Conservation (phyloP, 2,797 vertebrate genomes). For the Lacerta bilineata region DNA sequence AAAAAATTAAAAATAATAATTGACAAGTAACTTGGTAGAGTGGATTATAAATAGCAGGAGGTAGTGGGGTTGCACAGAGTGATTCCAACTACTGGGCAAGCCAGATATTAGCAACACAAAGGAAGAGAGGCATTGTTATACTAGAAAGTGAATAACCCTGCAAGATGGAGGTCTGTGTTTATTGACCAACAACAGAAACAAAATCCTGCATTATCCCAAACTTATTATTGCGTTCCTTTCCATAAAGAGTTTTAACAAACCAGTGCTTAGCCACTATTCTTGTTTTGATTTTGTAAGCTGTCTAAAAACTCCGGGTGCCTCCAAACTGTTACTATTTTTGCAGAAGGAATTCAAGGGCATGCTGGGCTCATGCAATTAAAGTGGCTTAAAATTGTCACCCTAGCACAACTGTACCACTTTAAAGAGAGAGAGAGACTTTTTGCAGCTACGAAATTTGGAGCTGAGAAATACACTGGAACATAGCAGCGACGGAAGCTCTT, state of each 20-base stretch:
- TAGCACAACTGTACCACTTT: no score
- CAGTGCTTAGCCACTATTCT: conserved; percentile 50
- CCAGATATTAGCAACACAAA: conserved; percentile 47
- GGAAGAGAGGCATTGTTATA: conserved; percentile 40
- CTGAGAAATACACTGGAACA: no score
- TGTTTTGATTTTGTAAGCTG: not conserved
- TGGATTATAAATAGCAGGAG: conserved; percentile 70
- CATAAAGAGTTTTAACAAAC: conserved; percentile 56
- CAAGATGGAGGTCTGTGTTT: conserved; percentile 45
- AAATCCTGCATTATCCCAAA: conserved; percentile 46
- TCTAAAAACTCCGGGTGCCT: not conserved
- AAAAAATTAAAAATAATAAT: conserved; percentile 54
- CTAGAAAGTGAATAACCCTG: conserved; percentile 40
- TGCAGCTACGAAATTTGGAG: no score
- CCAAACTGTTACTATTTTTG: no score
- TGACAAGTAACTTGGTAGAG: conserved; percentile 65
- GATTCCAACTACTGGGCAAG: conserved; percentile 59
- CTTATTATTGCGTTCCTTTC: not conserved
- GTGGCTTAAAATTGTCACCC: no score
- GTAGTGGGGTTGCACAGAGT: conserved; percentile 8
- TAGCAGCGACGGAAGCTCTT: no score
- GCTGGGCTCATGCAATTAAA: no score
- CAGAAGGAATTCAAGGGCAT: no score
- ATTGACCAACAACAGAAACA: conserved; percentile 51
- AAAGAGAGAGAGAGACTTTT: no score